phyloP scores from a whole-genome alignment of 2,113 vertebrate genomes.

The Callithrix jacchus region DNA sequence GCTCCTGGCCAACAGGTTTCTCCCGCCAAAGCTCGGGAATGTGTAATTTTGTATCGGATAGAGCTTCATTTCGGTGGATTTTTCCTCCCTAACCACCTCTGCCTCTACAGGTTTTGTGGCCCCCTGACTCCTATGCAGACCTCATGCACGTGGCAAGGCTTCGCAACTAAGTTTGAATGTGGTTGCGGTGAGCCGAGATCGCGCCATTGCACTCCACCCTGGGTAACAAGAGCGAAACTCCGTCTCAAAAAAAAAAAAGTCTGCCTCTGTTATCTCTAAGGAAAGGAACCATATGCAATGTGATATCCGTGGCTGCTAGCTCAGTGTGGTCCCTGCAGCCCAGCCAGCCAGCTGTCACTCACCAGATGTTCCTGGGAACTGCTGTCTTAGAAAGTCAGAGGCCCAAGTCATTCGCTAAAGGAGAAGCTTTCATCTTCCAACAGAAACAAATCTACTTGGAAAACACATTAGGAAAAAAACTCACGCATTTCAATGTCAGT shows the following conservation, averaged over 20 bases:
- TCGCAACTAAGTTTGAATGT: neutral
- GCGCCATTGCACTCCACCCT: too few relatives aligned
- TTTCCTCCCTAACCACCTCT: neutral
- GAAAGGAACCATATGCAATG: neutral
- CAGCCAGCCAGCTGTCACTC: too few relatives aligned
- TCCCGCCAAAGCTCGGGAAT: neutral
- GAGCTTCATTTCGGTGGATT: neutral
- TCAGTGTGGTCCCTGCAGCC: neutral
- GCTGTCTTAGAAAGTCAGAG: neutral
- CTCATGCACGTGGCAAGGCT: neutral
- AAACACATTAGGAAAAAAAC: neutral
- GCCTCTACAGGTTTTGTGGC: neutral
- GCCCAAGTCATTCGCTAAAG: neutral
- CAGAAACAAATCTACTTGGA: constrained; percentile 15
- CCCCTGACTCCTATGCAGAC: neutral
- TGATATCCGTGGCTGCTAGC: neutral
- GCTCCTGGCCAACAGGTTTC: neutral
- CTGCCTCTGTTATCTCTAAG: neutral
- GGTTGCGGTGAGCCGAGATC: too few relatives aligned
- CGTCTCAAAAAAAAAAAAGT: too few relatives aligned
- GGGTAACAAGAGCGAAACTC: too few relatives aligned
- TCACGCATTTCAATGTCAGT: too few relatives aligned
- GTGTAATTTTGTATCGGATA: neutral
- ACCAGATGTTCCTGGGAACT: neutral
- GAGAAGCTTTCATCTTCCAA: neutral